Evolutionary conservation across 2,888 invertebrate genomes (phyloP).

Genomic region (Drosophila pseudotakahashii): DNA sequence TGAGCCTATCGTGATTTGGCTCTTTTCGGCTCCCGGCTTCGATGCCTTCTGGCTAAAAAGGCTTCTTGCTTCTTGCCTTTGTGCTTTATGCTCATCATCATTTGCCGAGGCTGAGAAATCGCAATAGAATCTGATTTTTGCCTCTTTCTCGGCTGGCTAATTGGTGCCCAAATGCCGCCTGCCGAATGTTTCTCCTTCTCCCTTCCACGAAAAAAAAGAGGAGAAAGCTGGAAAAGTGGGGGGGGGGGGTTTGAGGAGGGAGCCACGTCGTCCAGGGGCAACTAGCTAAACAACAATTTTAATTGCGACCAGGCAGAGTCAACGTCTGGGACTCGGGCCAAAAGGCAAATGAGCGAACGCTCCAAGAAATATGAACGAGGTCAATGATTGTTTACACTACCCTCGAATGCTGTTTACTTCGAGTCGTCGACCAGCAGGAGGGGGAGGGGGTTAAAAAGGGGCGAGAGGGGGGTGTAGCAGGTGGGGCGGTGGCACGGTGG

Average conservation of each 20-base stretch:
- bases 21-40: slow-evolving; percentile 25
- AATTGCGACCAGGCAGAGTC: slow-evolving; percentile 62
- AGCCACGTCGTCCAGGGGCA: slow-evolving; percentile 29
- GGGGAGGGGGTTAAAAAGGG: too few relatives aligned
- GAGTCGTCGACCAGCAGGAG: slow-evolving; percentile 29
- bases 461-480: not conserved
- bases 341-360: slow-evolving; percentile 72
- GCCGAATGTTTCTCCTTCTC: slow-evolving; percentile 33
- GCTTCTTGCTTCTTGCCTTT: slow-evolving; percentile 41
- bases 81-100: slow-evolving; percentile 50
- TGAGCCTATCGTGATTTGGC: slow-evolving; percentile 57
- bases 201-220: not conserved
- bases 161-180: slow-evolving; percentile 58
- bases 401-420: slow-evolving; percentile 77
- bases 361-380: slow-evolving; percentile 75
- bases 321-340: slow-evolving; percentile 45
- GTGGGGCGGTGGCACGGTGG: slow-evolving; percentile 18
- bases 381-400: slow-evolving; percentile 80
- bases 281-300: slow-evolving; percentile 70
- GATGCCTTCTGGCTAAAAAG: slow-evolving; percentile 38
- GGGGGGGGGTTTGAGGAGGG: not conserved
- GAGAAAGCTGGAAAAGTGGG: not conserved
- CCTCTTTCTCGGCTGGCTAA: slow-evolving; percentile 53
- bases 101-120: slow-evolving; percentile 9
- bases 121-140: slow-evolving; percentile 33